Evolutionary conservation across 2,797 vertebrate species (phyloP).

Genomic region (Catharus ustulatus): DNA sequence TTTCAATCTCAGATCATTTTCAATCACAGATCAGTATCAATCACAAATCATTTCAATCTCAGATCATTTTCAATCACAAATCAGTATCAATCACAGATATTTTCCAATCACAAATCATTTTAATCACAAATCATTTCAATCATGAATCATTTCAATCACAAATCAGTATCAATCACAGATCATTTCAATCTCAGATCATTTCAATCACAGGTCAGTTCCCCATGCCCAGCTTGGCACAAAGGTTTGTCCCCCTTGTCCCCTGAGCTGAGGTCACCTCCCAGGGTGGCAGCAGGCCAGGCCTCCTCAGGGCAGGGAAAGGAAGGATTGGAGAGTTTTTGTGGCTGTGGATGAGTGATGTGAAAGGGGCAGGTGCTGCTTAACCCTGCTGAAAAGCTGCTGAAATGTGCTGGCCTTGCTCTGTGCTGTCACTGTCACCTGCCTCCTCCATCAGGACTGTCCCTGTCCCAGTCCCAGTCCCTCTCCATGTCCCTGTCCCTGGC

Average conservation of each 20-base stretch:
- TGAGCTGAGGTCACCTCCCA: accelerated
- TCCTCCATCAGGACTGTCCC: no score
- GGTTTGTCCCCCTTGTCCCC: neutral
- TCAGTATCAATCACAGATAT: neutral
- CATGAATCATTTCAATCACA: neutral
- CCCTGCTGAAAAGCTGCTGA: neutral
- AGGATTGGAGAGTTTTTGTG: neutral
- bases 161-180: no score
- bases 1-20: no score
- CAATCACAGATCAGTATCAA: neutral
- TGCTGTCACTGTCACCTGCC: neutral
- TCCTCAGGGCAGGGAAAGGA: neutral
- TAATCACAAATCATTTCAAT: neutral
- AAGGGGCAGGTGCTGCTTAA: neutral
- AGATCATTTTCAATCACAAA: neutral
- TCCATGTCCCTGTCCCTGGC: neutral
- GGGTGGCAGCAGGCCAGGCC: neutral
- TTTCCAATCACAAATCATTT: no score
- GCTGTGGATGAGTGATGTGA: neutral
- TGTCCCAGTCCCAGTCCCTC: neutral
- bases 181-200: no score
- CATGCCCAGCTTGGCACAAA: neutral
- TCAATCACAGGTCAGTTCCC: neutral
- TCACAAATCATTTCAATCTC: neutral
- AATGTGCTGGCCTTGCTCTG: neutral